phyloP scores from a whole-genome alignment of 2,113 vertebrate species.

The Mustelus asterias region DNA sequence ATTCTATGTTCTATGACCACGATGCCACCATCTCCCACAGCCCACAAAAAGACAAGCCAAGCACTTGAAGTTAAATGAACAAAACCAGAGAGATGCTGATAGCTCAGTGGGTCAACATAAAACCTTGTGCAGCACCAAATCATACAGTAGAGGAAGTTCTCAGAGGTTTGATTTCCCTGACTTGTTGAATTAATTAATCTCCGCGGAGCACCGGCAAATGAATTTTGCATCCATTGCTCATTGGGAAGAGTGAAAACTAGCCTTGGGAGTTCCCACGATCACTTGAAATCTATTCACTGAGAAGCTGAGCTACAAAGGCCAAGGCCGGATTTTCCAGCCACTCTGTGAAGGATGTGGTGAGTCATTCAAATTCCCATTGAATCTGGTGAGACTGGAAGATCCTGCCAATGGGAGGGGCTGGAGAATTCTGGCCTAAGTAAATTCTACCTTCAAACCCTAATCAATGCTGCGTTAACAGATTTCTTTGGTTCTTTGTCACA shows the following conservation, averaged over 20 bases:
- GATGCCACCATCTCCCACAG: too few relatives aligned
- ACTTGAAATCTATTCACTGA: background rate
- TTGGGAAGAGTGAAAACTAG: background rate
- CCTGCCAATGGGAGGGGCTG: too few relatives aligned
- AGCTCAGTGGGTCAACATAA: background rate
- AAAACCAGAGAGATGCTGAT: background rate
- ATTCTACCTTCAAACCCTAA: background rate
- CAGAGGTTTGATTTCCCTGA: background rate
- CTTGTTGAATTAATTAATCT: background rate
- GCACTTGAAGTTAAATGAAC: background rate
- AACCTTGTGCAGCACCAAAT: background rate
- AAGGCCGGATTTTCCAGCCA: background rate
- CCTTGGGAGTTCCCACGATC: background rate
- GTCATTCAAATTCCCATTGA: too few relatives aligned
- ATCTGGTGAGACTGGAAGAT: too few relatives aligned
- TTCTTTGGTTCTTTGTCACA: background rate
- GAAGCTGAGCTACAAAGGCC: background rate
- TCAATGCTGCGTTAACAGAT: background rate
- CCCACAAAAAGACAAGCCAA: background rate
- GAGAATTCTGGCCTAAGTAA: too few relatives aligned
- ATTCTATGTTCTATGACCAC: too few relatives aligned
- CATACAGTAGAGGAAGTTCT: background rate
- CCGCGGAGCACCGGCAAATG: background rate
- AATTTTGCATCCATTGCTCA: background rate
- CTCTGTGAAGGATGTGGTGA: too few relatives aligned